phyloP scores from a whole-genome alignment of 1,140 invertebrate species.

The Leptinotarsa lineolata region DNA sequence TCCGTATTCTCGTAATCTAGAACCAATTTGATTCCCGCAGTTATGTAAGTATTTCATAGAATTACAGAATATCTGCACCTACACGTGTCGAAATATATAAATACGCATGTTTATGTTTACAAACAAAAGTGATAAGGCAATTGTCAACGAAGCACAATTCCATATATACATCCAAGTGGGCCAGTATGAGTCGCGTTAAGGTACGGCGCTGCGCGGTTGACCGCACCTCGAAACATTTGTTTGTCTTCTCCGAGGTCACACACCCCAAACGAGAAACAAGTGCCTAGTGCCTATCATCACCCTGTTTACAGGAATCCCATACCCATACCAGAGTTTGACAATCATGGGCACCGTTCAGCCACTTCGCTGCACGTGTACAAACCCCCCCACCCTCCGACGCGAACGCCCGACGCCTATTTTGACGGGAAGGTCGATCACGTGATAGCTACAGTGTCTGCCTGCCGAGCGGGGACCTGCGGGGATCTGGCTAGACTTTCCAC shows the following conservation, averaged over 20 bases:
- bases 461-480: slow-evolving; percentile 34
- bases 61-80: no score
- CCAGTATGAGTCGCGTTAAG: neutral
- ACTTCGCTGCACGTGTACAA: slow-evolving; percentile 25
- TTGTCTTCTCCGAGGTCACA: neutral
- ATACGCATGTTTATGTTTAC: neutral
- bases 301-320: slow-evolving; percentile 23
- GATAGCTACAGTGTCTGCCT: slow-evolving; percentile 48
- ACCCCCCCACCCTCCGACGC: slow-evolving; percentile 27
- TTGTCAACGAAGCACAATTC: no score
- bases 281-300: slow-evolving; percentile 14
- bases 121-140: neutral
- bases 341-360: slow-evolving; percentile 19
- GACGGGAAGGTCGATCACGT: slow-evolving; percentile 75
- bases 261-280: slow-evolving; percentile 16
- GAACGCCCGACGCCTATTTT: slow-evolving; percentile 69
- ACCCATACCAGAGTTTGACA: slow-evolving; percentile 1
- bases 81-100: no score
- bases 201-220: neutral
- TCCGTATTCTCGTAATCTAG: no score
- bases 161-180: neutral
- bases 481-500: slow-evolving; percentile 48
- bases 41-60: no score
- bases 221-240: neutral
- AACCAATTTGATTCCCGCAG: neutral